Evolutionary conservation across 2,797 vertebrate genomes (phyloP).

Genomic region (Staurois parvus): DNA sequence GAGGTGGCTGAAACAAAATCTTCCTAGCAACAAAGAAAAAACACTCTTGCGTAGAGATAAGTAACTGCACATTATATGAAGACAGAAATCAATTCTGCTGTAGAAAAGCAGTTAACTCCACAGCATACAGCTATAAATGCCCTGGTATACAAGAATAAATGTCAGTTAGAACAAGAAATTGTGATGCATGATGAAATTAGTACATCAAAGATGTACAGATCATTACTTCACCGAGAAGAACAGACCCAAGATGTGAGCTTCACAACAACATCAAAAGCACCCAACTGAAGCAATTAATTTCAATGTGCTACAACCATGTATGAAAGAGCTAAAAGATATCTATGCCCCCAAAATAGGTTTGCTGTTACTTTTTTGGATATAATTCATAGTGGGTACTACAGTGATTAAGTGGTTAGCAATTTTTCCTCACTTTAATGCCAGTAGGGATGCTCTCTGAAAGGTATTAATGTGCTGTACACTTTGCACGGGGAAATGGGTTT

Average conservation of each 20-base stretch:
- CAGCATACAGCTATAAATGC: not conserved
- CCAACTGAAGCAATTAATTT: no score
- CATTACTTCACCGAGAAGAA: slow-evolving; percentile 2
- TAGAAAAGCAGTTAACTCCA: not conserved
- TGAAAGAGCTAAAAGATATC: no score
- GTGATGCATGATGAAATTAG: not conserved
- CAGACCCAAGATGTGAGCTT: slow-evolving; percentile 18
- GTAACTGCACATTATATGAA: not conserved
- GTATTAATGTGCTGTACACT: not conserved
- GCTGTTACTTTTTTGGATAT: no score
- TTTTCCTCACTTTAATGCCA: no score
- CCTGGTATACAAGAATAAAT: not conserved
- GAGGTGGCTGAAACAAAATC: not conserved
- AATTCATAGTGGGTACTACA: no score
- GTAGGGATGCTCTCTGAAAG: no score
- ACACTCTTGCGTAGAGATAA: not conserved
- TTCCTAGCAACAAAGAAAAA: not conserved
- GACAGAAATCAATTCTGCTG: not conserved
- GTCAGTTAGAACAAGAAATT: slow-evolving; percentile 10
- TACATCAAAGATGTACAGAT: slow-evolving; percentile 15
- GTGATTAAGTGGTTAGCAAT: no score
- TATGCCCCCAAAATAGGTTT: no score
- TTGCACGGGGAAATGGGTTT: not conserved
- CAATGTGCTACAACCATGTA: no score
- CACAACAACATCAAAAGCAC: slow-evolving; percentile 3